Percentiles rank a stretch among this genome's conserved stretches.
These are phyloP conservation scores for Nemotelus pantherinus DNA, from an alignment of 2,888 invertebrate genomes.

Conservation along the genomic window DNA sequence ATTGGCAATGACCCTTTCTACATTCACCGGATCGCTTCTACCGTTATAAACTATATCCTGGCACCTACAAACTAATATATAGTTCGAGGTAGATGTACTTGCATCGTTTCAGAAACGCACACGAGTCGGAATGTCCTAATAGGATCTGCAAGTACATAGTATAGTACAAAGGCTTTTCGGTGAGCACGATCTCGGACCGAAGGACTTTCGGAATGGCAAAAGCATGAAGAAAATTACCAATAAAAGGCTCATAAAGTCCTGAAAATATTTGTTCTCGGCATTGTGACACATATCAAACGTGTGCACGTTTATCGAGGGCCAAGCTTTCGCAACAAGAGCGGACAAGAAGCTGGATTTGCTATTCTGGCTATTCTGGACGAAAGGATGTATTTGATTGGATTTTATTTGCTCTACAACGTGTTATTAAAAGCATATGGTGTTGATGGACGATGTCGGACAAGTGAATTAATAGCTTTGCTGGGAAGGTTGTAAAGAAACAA, in stretches of 20 bases:
- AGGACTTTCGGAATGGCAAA: slow-evolving; percentile 28
- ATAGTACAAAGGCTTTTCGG: slow-evolving; percentile 15
- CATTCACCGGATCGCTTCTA: not conserved
- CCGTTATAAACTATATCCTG: slow-evolving; percentile 15
- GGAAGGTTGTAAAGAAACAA: too few relatives aligned
- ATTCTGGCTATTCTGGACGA: not conserved
- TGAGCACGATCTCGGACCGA: not conserved
- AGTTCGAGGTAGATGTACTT: slow-evolving; percentile 3
- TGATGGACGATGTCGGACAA: slow-evolving; percentile 30
- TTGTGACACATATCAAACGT: slow-evolving; percentile 47
- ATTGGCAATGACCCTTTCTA: slow-evolving; percentile 21
- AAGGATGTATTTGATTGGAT: slow-evolving; percentile 38
- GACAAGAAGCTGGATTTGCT: not conserved
- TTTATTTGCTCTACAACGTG: slow-evolving; percentile 34
- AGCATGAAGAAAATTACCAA: slow-evolving; percentile 48
- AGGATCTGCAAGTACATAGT: slow-evolving; percentile 5
- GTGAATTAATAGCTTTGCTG: not conserved
- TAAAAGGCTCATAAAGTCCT: slow-evolving; percentile 48
- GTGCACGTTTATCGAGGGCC: slow-evolving; percentile 42
- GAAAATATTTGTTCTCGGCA: slow-evolving; percentile 48
- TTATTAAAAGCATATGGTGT: slow-evolving; percentile 40
- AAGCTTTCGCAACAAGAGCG: not conserved
- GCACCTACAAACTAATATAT: slow-evolving; percentile 8
- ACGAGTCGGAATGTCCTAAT: slow-evolving; percentile 33
- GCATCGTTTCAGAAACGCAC: not conserved